phyloP scores from a whole-genome alignment of 2,888 invertebrate species.

The Leptarthrus brevirostris region DNA sequence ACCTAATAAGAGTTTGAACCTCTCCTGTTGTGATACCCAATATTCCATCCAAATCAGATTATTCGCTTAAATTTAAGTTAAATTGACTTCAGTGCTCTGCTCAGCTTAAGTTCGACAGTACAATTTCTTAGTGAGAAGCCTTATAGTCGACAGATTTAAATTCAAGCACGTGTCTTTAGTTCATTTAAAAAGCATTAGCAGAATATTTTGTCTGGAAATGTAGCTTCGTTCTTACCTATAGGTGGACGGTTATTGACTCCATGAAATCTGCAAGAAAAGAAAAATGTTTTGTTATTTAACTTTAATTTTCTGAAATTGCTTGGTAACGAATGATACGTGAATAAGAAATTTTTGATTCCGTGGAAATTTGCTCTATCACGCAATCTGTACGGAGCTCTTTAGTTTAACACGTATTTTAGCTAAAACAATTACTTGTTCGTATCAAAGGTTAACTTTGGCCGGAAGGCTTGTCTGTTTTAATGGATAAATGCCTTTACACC shows the following conservation, averaged over 20 bases:
- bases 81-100: background rate
- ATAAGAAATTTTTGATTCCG: background rate
- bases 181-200: constrained; percentile 40
- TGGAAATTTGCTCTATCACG: constrained; percentile 21
- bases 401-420: no score
- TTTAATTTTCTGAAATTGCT: constrained; percentile 13
- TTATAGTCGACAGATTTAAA: background rate
- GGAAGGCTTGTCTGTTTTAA: no score
- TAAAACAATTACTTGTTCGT: no score
- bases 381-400: background rate
- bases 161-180: constrained; percentile 33
- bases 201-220: background rate
- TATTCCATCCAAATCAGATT: constrained; percentile 35
- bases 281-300: constrained; percentile 25
- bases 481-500: no score
- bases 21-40: background rate
- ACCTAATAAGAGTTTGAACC: constrained; percentile 1
- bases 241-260: constrained; percentile 44
- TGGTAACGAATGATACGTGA: constrained; percentile 30
- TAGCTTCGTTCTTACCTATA: constrained; percentile 38
- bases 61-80: constrained; percentile 35
- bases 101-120: background rate
- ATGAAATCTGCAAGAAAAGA: constrained; percentile 38
- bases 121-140: constrained; percentile 3
- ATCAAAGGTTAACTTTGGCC: no score